Percentiles rank a stretch among this genome's conserved stretches.
phyloP scores from a whole-genome alignment of 2,888 invertebrate genomes.

The Ditula angustiorana region DNA sequence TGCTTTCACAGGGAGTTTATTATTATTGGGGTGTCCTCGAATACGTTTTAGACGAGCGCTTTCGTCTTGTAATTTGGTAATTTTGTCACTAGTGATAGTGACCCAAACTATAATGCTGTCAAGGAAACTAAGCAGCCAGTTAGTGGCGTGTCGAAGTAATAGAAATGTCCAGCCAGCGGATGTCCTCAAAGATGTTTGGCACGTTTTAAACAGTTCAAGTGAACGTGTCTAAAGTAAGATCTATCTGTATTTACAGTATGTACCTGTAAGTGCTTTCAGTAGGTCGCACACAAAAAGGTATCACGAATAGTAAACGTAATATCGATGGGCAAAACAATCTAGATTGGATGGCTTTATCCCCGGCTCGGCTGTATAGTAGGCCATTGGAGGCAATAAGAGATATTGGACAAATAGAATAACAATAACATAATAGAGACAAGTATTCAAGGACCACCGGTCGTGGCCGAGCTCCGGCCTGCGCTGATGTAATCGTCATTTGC shows the following conservation, averaged over 20 bases:
- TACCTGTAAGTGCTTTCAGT: background rate
- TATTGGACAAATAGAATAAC: slow-evolving; percentile 38
- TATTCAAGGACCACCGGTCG: slow-evolving; percentile 37
- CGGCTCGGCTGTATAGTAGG: background rate
- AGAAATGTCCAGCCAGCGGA: background rate
- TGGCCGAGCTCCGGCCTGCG: slow-evolving; percentile 5
- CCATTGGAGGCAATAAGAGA: slow-evolving; percentile 14
- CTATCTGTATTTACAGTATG: background rate
- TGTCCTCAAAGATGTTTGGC: background rate
- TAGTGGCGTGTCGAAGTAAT: background rate
- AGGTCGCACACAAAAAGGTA: slow-evolving; percentile 5
- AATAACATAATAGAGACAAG: slow-evolving; percentile 29
- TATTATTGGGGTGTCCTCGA: slow-evolving; percentile 24
- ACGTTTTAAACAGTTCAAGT: background rate
- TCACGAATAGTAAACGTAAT: slow-evolving; percentile 16
- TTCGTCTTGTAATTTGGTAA: slow-evolving; percentile 9
- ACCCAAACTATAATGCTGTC: background rate
- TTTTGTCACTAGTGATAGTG: background rate
- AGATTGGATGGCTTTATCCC: slow-evolving; percentile 19
- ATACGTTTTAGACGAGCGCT: slow-evolving; percentile 8
- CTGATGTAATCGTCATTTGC: slow-evolving; percentile 35
- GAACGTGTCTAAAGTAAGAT: background rate
- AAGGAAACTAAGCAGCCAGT: slow-evolving; percentile 1
- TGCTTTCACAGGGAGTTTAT: slow-evolving; percentile 23
- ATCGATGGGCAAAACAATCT: slow-evolving; percentile 27